Evolutionary conservation across 1,140 invertebrate genomes (phyloP).

Genomic region (Harlomillsia oculata): DNA sequence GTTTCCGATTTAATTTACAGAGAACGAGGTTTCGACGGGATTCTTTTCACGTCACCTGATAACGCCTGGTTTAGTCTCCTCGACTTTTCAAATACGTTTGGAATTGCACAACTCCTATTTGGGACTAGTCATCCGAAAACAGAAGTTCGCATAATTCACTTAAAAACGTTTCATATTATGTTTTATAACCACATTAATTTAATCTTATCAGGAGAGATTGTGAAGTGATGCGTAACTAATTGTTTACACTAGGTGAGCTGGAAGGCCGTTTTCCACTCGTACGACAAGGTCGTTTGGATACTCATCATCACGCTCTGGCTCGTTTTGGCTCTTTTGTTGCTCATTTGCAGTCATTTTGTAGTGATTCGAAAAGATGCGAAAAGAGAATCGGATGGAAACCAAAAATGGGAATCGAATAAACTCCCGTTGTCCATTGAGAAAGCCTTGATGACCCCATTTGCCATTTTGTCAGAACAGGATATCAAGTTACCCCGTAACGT

Average conservation of each 20-base stretch:
- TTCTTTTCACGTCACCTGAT: neutral
- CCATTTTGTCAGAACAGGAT: neutral
- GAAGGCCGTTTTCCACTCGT: no score
- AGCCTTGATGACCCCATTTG: neutral
- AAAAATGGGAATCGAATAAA: neutral
- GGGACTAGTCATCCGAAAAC: no score
- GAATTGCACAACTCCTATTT: neutral
- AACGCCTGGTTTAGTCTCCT: neutral
- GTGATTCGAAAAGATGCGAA: neutral
- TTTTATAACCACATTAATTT: no score
- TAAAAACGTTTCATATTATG: no score
- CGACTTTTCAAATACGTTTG: neutral
- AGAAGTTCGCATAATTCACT: no score
- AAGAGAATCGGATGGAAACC: neutral
- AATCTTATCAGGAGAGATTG: no score
- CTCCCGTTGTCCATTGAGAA: neutral
- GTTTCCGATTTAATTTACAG: neutral
- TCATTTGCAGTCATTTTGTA: no score
- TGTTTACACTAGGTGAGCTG: no score
- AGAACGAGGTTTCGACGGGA: neutral
- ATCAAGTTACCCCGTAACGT: neutral
- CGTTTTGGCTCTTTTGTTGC: no score
- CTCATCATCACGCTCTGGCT: no score
- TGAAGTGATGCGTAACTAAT: no score
- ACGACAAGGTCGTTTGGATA: no score